Base-by-base conservation (phyloP, 2,888 invertebrate species). In the Vanessa cardui region DNA sequence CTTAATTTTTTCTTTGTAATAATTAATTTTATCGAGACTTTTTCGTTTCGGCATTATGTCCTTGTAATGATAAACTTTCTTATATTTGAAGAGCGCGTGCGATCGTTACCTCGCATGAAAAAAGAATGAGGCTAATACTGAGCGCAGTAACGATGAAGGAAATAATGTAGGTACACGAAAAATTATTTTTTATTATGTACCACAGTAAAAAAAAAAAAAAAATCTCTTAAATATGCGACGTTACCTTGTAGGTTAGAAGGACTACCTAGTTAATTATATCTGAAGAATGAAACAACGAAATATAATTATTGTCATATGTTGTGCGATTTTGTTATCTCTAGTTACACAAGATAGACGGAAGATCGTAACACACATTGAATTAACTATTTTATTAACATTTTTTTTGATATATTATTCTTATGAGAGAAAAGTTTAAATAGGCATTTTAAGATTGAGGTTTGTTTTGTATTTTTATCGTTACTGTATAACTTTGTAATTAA, bases 281-380 rank as follows among this genome's bases (percentile, higher is more conserved):
- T 45, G 45, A 45, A 45, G 45, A 45, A 45, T 45, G 9, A 45
- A 45, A 45, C 45, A 45, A n/a, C n/a, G n/a, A n/a, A n/a, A n/a
- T n/a, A n/a, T 72, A 75, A 65, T 54, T 49, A 16, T 31, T 50
- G 20, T 60, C 20, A 83, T 84, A 85, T 81, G 81, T 86, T 86
- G 85, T 84, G 85, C 86, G 88, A 88, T 85, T 83, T 76, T 76
- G 78, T 80, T 87, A 89, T 87, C 85, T 70, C 33, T 18, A 39
- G 39, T 18, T 33, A 56, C 16, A 76, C 58, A 76, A 65, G 49
- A 65, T 66, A 68, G 46, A 44, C 49, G 31, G 47, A 63, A 60
- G 44, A 62, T 39, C 18, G 20, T 33, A 33, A 65, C 33, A 16
- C 61, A 21, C 54, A 59, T 65, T 52, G 18, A 62, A 49, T 47